These are phyloP conservation scores for Pristionchus mayeri DNA, from an alignment of 2,888 invertebrate genomes.

Conservation along the genomic window DNA sequence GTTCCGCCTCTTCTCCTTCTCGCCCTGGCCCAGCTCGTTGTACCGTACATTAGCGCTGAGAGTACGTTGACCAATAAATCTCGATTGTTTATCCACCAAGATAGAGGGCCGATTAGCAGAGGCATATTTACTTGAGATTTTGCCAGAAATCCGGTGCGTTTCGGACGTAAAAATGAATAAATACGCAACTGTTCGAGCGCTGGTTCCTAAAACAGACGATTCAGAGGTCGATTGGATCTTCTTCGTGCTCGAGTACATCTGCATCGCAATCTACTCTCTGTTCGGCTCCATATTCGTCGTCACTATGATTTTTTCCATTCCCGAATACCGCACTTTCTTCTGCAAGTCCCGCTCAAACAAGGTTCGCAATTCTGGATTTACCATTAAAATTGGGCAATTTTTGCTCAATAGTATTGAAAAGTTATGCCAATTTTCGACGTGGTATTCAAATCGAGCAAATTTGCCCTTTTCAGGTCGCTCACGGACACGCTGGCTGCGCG, in stretches of 20 bases:
- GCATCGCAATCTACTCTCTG: background rate
- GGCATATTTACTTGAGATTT: background rate
- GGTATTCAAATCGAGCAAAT: no score
- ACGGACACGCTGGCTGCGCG: no score
- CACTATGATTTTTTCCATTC: background rate
- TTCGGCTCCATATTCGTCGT: background rate
- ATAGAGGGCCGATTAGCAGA: background rate
- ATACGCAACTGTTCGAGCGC: no score
- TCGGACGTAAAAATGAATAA: no score
- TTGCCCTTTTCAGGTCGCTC: no score
- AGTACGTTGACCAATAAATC: background rate
- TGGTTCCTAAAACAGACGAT: background rate
- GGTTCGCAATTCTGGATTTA: no score
- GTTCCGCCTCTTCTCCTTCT: background rate
- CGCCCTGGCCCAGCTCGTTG: background rate
- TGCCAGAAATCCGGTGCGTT: no score
- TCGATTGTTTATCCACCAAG: background rate
- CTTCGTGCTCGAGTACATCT: background rate
- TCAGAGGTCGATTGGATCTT: background rate
- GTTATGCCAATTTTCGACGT: no score
- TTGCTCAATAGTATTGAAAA: no score
- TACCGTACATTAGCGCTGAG: background rate
- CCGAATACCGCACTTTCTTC: background rate
- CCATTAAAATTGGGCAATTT: no score
- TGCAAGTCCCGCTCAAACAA: no score